phyloP scores from a whole-genome alignment of 2,113 vertebrate genomes.

The Plestiodon gilberti region DNA sequence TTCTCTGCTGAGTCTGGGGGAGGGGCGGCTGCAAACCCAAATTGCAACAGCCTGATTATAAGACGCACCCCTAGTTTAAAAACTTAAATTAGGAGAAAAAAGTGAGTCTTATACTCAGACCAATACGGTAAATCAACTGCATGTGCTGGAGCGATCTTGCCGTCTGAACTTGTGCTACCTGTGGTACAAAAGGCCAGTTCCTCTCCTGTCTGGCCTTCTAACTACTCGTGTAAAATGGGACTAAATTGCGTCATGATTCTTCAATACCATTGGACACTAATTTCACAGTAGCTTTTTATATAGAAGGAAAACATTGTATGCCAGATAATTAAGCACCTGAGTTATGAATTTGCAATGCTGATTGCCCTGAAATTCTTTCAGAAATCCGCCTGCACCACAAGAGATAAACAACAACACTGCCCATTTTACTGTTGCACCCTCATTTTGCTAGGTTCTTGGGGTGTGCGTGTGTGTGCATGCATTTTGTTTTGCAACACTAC shows the following conservation, averaged over 20 bases:
- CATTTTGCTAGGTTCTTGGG: neutral
- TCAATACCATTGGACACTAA: neutral
- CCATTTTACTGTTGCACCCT: neutral
- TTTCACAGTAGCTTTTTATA: neutral
- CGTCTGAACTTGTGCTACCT: neutral
- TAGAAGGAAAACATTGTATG: neutral
- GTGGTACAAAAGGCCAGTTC: neutral
- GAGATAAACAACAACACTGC: neutral
- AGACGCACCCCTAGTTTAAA: too few species aligned
- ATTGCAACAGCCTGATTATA: too few species aligned
- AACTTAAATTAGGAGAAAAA: too few species aligned
- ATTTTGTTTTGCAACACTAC: neutral
- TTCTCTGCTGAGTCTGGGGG: too few species aligned
- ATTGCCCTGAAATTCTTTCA: neutral
- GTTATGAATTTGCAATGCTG: neutral
- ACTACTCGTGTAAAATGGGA: neutral
- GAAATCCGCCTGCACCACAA: neutral
- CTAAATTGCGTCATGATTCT: neutral
- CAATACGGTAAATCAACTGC: neutral
- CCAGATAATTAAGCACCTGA: fast-evolving
- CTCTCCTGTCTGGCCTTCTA: neutral
- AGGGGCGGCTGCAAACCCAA: too few species aligned
- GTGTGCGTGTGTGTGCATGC: too few species aligned
- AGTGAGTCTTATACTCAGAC: too few species aligned
- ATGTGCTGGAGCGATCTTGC: neutral